Percentiles rank a stretch among this genome's conserved stretches.
phyloP scores from a whole-genome alignment of 2,113 vertebrate genomes.

The Etia nguti region DNA sequence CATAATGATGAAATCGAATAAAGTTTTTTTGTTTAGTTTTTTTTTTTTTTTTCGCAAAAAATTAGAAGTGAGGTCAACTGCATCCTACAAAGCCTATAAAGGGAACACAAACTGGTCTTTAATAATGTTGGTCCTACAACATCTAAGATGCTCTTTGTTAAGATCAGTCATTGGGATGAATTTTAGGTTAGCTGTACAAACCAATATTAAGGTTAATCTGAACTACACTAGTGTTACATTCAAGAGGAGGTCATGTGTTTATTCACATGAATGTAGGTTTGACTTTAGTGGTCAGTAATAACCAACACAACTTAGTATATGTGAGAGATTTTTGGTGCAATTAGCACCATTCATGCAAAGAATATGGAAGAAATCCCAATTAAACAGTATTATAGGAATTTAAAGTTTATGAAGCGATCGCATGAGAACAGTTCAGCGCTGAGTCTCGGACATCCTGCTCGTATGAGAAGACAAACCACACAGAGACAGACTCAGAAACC shows the following conservation, averaged over 20 bases:
- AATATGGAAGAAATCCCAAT: background rate
- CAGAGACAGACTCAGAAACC: background rate
- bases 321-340: background rate
- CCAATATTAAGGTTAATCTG: background rate
- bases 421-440: background rate
- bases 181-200: background rate
- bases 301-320: background rate
- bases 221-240: background rate
- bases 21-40: background rate
- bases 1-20: background rate
- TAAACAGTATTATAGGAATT: background rate
- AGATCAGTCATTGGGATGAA: background rate
- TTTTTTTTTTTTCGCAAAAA: rapidly evolving
- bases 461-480: background rate
- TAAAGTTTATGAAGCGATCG: background rate
- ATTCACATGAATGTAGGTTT: background rate
- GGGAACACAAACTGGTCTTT: background rate
- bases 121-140: background rate
- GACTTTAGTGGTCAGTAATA: background rate
- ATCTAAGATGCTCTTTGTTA: background rate
- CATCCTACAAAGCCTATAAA: background rate
- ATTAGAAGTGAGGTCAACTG: background rate
- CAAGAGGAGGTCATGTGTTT: background rate
- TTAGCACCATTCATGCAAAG: background rate
- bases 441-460: background rate